Conservation (phyloP, 2,888 invertebrate species). For the Parasteatoda lunata region DNA sequence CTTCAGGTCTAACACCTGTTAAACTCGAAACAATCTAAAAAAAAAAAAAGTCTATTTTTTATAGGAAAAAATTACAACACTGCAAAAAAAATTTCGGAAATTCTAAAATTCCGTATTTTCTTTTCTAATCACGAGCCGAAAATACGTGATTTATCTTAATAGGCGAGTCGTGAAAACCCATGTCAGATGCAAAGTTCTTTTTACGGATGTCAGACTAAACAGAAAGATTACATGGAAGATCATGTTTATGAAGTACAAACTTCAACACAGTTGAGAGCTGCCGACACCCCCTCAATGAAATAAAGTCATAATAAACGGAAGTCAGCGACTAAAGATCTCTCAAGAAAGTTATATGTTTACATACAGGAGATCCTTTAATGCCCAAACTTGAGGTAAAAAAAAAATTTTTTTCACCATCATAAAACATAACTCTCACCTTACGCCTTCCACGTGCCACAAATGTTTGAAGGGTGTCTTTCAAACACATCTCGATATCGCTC, state of each 20-base stretch:
- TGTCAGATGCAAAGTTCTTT: background rate
- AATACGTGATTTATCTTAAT: no score
- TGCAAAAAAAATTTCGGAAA: no score
- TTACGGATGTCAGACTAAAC: background rate
- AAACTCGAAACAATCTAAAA: no score
- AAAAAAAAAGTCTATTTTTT: no score
- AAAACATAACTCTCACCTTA: background rate
- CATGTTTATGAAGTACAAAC: background rate
- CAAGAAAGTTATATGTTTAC: background rate
- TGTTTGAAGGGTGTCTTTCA: slow-evolving; percentile 27
- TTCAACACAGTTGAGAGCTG: background rate
- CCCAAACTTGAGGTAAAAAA: background rate
- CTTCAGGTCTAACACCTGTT: no score
- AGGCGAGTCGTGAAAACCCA: background rate
- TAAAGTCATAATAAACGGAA: background rate
- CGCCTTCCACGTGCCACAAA: background rate
- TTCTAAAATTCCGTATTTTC: no score
- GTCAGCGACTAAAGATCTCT: background rate
- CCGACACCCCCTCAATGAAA: background rate
- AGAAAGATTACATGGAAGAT: slow-evolving; percentile 1
- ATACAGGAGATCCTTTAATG: background rate
- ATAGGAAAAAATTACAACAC: no score
- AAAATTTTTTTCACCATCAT: background rate
- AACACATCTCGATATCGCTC: background rate
- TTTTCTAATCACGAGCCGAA: no score